Evolutionary conservation across 37 sponge, comb jelly and placozoan species (phyloP).

Genomic region (Agelas oroides): DNA sequence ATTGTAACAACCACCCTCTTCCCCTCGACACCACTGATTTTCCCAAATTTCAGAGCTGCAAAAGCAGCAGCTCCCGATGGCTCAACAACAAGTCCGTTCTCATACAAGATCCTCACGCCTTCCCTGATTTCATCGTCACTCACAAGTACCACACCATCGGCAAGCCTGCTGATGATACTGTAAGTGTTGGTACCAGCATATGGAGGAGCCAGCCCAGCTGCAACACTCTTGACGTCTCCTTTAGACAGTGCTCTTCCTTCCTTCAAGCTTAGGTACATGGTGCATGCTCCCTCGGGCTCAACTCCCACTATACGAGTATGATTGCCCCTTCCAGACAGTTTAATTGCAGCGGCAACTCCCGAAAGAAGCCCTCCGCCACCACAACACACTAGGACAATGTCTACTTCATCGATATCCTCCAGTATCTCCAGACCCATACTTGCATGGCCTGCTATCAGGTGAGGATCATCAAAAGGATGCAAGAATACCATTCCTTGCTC

Average conservation of each 20-base stretch:
- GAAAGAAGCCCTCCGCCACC: conserved; percentile 79
- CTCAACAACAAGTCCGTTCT: conserved; percentile 66
- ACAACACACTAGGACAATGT: conserved; percentile 72
- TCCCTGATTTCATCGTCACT: conserved; percentile 67
- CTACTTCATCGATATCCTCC: conserved; percentile 47
- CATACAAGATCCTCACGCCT: conserved; percentile 36
- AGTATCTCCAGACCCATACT: conserved; percentile 67
- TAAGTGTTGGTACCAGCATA: conserved; percentile 60
- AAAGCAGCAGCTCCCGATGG: conserved; percentile 72
- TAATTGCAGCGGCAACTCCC: conserved; percentile 66
- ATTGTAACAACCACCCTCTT: conserved; percentile 55
- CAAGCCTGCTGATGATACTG: conserved; percentile 34
- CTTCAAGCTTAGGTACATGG: conserved; percentile 66
- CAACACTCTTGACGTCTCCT: conserved; percentile 33
- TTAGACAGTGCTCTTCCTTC: conserved; percentile 57
- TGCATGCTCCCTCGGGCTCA: conserved; percentile 70
- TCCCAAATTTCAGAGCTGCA: conserved; percentile 56
- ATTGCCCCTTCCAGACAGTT: conserved; percentile 25
- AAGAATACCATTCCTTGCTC: conserved; percentile 53
- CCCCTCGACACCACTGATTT: conserved; percentile 35
- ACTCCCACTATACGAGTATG: conserved; percentile 41
- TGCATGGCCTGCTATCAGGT: conserved; percentile 71
- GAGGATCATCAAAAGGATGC: conserved; percentile 69
- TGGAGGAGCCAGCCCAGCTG: conserved; percentile 71
- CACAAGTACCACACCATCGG: conserved; percentile 69